A percentile compares a stretch with the other conserved stretches of the same genome.
Evolutionary conservation across 1,140 invertebrate genomes (phyloP).

Genomic region (Delia radicum): DNA sequence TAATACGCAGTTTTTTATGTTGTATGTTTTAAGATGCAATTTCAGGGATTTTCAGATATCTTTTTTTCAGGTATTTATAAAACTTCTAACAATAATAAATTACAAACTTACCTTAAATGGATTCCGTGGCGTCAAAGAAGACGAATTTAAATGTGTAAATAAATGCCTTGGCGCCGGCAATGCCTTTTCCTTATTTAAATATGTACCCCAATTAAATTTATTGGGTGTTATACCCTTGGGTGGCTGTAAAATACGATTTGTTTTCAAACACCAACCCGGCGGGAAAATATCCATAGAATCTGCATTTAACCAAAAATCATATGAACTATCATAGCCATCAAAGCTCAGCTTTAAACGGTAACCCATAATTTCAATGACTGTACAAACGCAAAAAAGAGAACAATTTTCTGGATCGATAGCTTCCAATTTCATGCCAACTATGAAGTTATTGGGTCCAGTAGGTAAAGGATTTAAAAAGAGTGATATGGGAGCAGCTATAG

Average conservation of each 20-base stretch:
- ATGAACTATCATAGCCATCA: conserved; percentile 85
- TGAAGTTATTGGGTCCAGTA: conserved; percentile 70
- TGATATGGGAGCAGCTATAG: conserved; percentile 65
- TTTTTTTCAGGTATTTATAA: conserved; percentile 56
- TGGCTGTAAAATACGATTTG: conserved; percentile 70
- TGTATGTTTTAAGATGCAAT: too few species aligned
- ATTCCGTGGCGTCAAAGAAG: conserved; percentile 33
- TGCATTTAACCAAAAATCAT: conserved; percentile 93
- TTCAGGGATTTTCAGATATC: too few species aligned
- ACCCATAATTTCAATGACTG: conserved; percentile 79
- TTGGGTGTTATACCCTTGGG: conserved; percentile 69
- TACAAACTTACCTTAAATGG: conserved; percentile 48
- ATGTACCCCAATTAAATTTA: conserved; percentile 82
- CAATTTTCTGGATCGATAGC: conserved; percentile 92
- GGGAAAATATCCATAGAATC: conserved; percentile 91
- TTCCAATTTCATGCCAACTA: conserved; percentile 89
- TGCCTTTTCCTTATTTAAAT: conserved; percentile 76
- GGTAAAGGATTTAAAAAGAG: conserved; percentile 78
- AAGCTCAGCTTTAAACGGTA: conserved; percentile 87
- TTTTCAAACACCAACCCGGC: conserved; percentile 88
- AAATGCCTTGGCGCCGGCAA: conserved; percentile 76
- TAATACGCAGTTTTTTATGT: too few species aligned
- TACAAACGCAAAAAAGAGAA: conserved; percentile 83
- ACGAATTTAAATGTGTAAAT: conserved; percentile 63
- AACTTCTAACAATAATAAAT: conserved; percentile 37